Percentiles rank a stretch among this genome's conserved stretches.
Evolutionary conservation across 2,888 invertebrate species (phyloP).

Genomic region (Elegia similella): DNA sequence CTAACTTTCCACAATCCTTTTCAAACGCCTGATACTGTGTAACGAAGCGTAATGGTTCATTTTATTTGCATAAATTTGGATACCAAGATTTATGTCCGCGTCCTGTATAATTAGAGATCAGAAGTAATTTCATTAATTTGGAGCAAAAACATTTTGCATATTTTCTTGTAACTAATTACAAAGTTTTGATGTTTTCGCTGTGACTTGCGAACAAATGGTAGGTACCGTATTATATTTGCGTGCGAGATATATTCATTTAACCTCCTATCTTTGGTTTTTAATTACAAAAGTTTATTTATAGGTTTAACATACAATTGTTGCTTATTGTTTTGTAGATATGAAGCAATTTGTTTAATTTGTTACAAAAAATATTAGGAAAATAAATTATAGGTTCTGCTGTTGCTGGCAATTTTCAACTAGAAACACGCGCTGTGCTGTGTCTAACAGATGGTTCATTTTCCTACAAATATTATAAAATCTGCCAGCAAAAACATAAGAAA

Average conservation of each 20-base stretch:
- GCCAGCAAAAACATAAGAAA: too few relatives aligned
- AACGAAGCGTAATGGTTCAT: constrained; percentile 72
- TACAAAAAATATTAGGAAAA: too few relatives aligned
- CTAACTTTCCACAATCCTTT: constrained; percentile 62
- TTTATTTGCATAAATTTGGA: constrained; percentile 75
- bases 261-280: too few relatives aligned
- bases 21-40: constrained; percentile 61
- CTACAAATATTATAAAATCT: too few relatives aligned
- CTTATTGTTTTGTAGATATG: too few relatives aligned
- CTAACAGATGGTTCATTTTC: too few relatives aligned
- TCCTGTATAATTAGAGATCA: constrained; percentile 53
- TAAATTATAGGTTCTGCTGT: too few relatives aligned
- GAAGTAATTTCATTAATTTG: constrained; percentile 37
- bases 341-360: too few relatives aligned
- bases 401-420: too few relatives aligned
- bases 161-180: constrained; percentile 19
- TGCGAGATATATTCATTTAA: neutral
- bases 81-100: constrained; percentile 58
- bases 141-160: constrained; percentile 24
- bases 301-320: too few relatives aligned
- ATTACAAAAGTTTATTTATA: too few relatives aligned
- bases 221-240: neutral
- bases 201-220: neutral
- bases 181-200: neutral
- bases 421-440: too few relatives aligned